Percentiles rank a stretch among this genome's conserved stretches.
These are phyloP conservation scores for Calameuta filiformis DNA, from an alignment of 2,888 invertebrate genomes.

Conservation along the genomic window DNA sequence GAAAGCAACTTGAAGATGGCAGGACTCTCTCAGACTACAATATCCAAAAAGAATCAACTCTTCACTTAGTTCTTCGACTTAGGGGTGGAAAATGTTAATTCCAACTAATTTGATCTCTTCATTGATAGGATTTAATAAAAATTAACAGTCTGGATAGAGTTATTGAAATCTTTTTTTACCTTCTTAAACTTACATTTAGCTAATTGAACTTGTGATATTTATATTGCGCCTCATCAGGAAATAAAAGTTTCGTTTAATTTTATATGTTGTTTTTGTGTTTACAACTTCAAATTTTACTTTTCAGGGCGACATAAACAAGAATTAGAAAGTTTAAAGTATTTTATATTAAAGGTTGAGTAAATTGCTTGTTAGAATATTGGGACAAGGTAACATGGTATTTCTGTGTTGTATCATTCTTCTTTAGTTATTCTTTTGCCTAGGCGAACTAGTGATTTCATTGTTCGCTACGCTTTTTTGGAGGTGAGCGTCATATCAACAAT, in stretches of 20 bases:
- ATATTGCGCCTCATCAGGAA: slow-evolving; percentile 13
- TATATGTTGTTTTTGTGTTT: not conserved
- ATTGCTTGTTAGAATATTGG: too few relatives aligned
- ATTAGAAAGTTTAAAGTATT: too few relatives aligned
- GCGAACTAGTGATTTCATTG: too few relatives aligned
- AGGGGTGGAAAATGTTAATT: slow-evolving; percentile 28
- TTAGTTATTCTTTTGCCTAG: too few relatives aligned
- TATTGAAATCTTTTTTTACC: slow-evolving; percentile 24
- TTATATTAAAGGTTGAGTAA: too few relatives aligned
- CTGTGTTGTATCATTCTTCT: too few relatives aligned
- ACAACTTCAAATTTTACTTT: too few relatives aligned
- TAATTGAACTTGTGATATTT: slow-evolving; percentile 12
- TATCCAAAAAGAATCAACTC: slow-evolving; percentile 34
- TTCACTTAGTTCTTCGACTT: slow-evolving; percentile 32
- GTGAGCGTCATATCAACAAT: too few relatives aligned
- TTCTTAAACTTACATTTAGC: slow-evolving; percentile 10
- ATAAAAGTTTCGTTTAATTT: slow-evolving; percentile 16
- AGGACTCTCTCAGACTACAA: slow-evolving; percentile 32
- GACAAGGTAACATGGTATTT: too few relatives aligned
- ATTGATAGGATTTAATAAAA: slow-evolving; percentile 20
- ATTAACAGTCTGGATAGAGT: slow-evolving; percentile 32
- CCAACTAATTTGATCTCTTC: not conserved
- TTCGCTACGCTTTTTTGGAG: too few relatives aligned
- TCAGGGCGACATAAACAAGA: too few relatives aligned
- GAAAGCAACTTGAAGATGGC: slow-evolving; percentile 32